phyloP scores from a whole-genome alignment of 2,888 invertebrate genomes.

The Cremastinae sp. region DNA sequence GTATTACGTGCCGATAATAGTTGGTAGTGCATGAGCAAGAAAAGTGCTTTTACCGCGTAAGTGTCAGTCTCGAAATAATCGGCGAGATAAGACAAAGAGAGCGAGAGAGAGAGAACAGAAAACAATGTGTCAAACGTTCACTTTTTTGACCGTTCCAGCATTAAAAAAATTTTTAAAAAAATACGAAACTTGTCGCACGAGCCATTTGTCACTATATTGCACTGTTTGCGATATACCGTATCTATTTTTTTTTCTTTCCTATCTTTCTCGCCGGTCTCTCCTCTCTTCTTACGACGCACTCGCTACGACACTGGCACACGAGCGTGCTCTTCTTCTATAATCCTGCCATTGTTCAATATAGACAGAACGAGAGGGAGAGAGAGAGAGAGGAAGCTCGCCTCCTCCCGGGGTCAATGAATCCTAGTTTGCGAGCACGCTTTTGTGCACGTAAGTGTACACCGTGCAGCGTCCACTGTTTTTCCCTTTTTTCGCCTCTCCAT shows the following conservation, averaged over 20 bases:
- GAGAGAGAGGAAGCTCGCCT: slow-evolving; percentile 29
- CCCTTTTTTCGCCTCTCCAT: neutral
- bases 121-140: too few relatives aligned
- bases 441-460: too few relatives aligned
- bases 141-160: too few relatives aligned
- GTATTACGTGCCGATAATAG: neutral
- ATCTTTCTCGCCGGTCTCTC: slow-evolving; percentile 11
- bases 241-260: slow-evolving; percentile 10
- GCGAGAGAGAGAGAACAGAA: too few relatives aligned
- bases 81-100: neutral
- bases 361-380: slow-evolving; percentile 15
- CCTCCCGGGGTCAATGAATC: slow-evolving; percentile 59
- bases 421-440: slow-evolving; percentile 43
- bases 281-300: slow-evolving; percentile 20
- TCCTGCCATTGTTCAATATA: slow-evolving; percentile 58
- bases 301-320: slow-evolving; percentile 29
- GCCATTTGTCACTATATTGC: slow-evolving; percentile 52
- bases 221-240: slow-evolving; percentile 10
- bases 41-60: neutral
- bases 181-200: slow-evolving; percentile 38
- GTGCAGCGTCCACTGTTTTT: neutral
- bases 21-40: too few relatives aligned
- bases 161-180: slow-evolving; percentile 30
- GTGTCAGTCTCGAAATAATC: neutral
- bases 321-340: slow-evolving; percentile 40